These are phyloP conservation scores for Aphaenogaster rudis DNA, from an alignment of 1,140 invertebrate species.

Conservation along the genomic window DNA sequence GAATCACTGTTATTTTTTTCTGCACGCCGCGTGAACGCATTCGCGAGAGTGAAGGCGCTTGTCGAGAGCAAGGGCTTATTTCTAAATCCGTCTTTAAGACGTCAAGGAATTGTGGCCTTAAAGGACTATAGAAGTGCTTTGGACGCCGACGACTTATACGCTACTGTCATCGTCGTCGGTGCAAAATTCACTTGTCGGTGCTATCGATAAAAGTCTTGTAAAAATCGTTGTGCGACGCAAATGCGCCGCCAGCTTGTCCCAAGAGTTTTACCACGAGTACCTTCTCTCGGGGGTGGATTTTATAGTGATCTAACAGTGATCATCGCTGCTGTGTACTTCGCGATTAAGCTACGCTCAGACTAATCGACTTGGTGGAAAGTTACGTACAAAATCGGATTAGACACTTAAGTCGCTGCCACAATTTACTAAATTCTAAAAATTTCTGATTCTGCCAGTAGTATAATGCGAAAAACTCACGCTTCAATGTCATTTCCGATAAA, in stretches of 20 bases:
- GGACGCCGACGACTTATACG: constrained; percentile 2
- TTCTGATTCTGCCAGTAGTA: background rate
- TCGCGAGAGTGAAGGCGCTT: constrained; percentile 42
- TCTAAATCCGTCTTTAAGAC: constrained; percentile 58
- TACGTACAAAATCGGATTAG: background rate
- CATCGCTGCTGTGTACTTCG: constrained; percentile 30
- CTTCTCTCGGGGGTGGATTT: constrained; percentile 24
- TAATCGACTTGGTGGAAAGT: background rate
- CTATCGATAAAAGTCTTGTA: constrained; percentile 32
- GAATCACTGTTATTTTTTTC: constrained; percentile 1
- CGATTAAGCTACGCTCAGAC: background rate
- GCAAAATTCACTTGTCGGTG: constrained; percentile 38
- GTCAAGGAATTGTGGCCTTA: constrained; percentile 60
- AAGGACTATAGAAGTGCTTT: constrained; percentile 50
- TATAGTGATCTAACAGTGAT: background rate
- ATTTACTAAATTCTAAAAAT: constrained; percentile 3
- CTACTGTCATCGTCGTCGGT: background rate
- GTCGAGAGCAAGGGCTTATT: constrained; percentile 52
- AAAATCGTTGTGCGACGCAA: background rate
- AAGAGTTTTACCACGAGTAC: constrained; percentile 42
- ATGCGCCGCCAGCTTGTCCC: constrained; percentile 8
- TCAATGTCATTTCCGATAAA: background rate
- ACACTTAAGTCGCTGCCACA: background rate
- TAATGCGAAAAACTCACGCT: background rate
- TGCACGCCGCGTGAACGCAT: constrained; percentile 1